Evolutionary conservation across 2,888 invertebrate genomes (phyloP), one percentile per base, ranked within the genome.

Genomic region (Trachelus tabidus): DNA sequence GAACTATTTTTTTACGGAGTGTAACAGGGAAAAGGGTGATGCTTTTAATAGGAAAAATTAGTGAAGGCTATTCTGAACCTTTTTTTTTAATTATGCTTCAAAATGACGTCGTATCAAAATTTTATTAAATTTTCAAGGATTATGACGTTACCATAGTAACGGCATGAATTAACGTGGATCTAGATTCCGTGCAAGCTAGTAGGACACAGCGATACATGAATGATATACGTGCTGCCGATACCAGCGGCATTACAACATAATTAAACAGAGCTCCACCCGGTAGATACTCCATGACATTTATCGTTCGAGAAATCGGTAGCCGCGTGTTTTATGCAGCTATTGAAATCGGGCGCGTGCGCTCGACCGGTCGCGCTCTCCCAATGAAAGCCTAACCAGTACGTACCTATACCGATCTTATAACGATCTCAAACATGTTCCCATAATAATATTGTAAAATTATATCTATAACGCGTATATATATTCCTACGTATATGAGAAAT

Each of bases 71-170:
- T 4, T 4, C 12, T 15, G 37, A 37, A 12, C 69, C 4, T 15
- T 33, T 11, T 74, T 37, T 75, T 33, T 33, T 78, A 76, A 76
- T 6, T 68, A 75, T 40, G 81, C 78, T 81, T 82, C 81, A 82
- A 82, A 81, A 81, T 77, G 82, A 82, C 84, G 83, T 83, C 83
- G 81, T 81, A 77, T 79, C 73, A 76, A 82, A 83, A 84, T 84
- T 79, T 69, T 83, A 82, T 82, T 83, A 75, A 77, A 77, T 77
- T 79, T 75, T 81, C 79, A 80, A 80, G 81, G 73, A 81, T 83
- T 80, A 82, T 81, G 84, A 83, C 83, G 81, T 81, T 15, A 9
- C 23, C 23, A 23, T 56, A 56, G 23, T 56, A 23, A 56, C 56
- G 15, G 56, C 9, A 9, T 23, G 23, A 56, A 56, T 9, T 23